Percentiles rank a stretch among this genome's conserved stretches.
Evolutionary conservation across 2,797 vertebrate species (phyloP).

Genomic region (Danio jaintianensis): DNA sequence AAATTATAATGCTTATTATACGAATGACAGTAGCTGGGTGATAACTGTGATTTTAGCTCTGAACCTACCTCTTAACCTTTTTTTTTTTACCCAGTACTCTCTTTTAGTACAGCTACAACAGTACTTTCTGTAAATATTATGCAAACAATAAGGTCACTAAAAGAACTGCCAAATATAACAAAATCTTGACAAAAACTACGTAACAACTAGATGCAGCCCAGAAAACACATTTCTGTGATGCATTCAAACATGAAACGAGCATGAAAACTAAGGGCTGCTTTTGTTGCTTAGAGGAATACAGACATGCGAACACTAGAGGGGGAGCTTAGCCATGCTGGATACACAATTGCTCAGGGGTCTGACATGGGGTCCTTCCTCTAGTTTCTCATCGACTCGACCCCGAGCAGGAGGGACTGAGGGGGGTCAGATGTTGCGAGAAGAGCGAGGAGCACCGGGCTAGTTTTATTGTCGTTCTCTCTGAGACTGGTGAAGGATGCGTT

Average conservation of each 20-base stretch:
- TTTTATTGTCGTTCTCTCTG: constrained; percentile 84
- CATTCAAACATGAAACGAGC: constrained; percentile 18
- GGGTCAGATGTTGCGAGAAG: constrained; percentile 85
- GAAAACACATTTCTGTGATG: neutral
- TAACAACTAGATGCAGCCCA: constrained; percentile 32
- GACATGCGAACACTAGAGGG: constrained; percentile 94
- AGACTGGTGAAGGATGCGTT: constrained; percentile 65
- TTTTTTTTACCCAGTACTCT: too few species aligned
- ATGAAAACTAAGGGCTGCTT: constrained; percentile 26
- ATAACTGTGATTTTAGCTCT: too few species aligned
- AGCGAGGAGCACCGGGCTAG: constrained; percentile 79
- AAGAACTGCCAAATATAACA: constrained; percentile 39
- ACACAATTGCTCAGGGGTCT: constrained; percentile 74
- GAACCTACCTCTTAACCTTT: too few species aligned
- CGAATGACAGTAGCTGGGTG: too few species aligned
- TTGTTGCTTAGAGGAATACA: constrained; percentile 52
- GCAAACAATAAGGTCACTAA: neutral
- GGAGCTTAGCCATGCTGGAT: constrained; percentile 89
- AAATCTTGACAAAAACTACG: constrained; percentile 18
- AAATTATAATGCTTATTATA: too few species aligned
- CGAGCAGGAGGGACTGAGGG: constrained; percentile 76
- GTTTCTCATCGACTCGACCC: constrained; percentile 69
- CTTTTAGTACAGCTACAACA: neutral
- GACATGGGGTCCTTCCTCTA: constrained; percentile 76
- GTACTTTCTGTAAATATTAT: constrained; percentile 5